Percentiles rank a stretch among this genome's conserved stretches.
Conservation (phyloP, 2,888 invertebrate species). For the Laothoe populi region DNA sequence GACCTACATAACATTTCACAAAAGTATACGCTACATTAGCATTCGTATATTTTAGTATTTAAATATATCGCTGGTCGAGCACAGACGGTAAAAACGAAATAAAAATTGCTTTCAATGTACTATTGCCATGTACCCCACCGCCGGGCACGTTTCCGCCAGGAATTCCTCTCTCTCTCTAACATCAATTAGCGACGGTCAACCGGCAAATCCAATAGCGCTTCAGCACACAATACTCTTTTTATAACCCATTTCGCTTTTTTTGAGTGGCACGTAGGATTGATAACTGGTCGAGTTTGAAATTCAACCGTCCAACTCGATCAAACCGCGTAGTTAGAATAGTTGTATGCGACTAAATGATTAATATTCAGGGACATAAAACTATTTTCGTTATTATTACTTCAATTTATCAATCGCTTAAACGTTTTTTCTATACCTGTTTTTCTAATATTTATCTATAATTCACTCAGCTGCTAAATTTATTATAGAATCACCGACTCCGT, state of each 20-base stretch:
- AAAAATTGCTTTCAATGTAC: neutral
- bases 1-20: too few relatives aligned
- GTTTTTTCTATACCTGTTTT: too few relatives aligned
- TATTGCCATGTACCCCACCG: neutral
- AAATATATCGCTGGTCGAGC: neutral
- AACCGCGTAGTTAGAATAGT: too few relatives aligned
- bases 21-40: neutral
- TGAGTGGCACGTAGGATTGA: neutral
- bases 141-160: slow-evolving; percentile 22
- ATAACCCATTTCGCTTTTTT: neutral
- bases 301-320: neutral
- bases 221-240: neutral
- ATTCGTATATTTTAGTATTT: neutral
- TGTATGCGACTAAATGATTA: neutral
- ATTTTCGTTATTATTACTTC: too few relatives aligned
- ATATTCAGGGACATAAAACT: too few relatives aligned
- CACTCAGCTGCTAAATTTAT: too few relatives aligned
- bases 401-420: too few relatives aligned
- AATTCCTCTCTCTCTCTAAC: slow-evolving; percentile 9
- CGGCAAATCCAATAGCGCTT: slow-evolving; percentile 10
- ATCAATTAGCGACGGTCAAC: slow-evolving; percentile 17
- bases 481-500: too few relatives aligned
- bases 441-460: too few relatives aligned
- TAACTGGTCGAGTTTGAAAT: neutral
- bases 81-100: neutral